phyloP scores from a whole-genome alignment of 2,888 invertebrate species.

The Drosophila formosana region DNA sequence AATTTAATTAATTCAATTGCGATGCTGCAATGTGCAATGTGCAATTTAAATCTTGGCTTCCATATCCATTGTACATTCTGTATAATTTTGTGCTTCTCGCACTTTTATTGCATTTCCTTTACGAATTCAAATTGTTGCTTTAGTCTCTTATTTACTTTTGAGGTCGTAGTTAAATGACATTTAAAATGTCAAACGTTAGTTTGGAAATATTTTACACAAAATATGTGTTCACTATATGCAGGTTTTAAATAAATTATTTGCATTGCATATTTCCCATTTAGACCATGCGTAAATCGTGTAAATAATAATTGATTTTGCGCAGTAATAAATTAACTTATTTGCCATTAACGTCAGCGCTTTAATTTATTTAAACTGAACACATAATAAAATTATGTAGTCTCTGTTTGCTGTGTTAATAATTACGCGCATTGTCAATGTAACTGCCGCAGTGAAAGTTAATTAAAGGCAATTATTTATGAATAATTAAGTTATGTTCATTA shows the following conservation, averaged over 20 bases:
- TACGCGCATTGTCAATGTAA: conserved; percentile 15
- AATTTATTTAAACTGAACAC: conserved; percentile 44
- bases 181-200: conserved; percentile 43
- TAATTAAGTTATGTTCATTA: not conserved
- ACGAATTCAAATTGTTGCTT: conserved; percentile 21
- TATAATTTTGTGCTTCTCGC: conserved; percentile 54
- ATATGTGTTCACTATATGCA: not conserved
- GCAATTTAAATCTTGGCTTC: conserved; percentile 20
- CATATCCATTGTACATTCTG: conserved; percentile 40
- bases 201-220: conserved; percentile 1
- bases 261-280: not conserved
- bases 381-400: conserved; percentile 34
- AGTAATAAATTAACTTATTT: conserved; percentile 60
- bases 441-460: conserved; percentile 17
- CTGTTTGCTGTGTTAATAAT: conserved; percentile 32
- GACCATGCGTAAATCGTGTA: conserved; percentile 8
- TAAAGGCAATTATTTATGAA: not conserved
- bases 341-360: conserved; percentile 26
- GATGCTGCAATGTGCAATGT: conserved; percentile 41
- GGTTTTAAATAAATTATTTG: not conserved
- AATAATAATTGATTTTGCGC: conserved; percentile 45
- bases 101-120: conserved; percentile 23
- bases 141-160: conserved; percentile 47
- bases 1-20: conserved; percentile 75
- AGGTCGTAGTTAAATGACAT: conserved; percentile 46